Evolutionary conservation across 2,888 invertebrate species (phyloP), one percentile per base, ranked within the genome.

Genomic region (Vandiemenella viatica): DNA sequence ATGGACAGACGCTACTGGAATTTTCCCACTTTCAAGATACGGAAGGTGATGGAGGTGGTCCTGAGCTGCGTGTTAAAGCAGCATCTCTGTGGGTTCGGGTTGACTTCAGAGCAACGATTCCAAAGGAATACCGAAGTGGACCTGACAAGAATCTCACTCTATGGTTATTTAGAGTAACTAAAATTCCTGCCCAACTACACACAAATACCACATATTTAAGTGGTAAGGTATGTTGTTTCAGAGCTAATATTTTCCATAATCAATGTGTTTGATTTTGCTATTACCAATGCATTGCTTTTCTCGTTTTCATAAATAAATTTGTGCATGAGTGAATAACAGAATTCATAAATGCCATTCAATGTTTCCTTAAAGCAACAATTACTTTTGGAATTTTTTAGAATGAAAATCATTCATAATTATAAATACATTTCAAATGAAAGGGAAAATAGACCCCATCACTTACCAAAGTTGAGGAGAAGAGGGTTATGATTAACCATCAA

Each of bases 1-100:
- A 89, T 64, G 84, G 86, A 46, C 89, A 90, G 67, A 79, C 84
- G 50, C 71, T 90, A 59, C 74, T 91, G 58, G 88, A 90, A 67
- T 91, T 91, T 69, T 78, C 84, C 49, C 78, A 84, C 61, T 77
- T 79, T 55, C 73, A 74, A 56, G 78, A 79, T 50, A 59, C 57
- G 18, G 45, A 49, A 16, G 59, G 60, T 13, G 62, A 61, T 58
- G 62, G 60, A 58, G 68, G 69, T 45, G 64, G 64, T 50, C 71
- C 75, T 49, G 81, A 80, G 57, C 71, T 86, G 57, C 72, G 77
- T 56, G 84, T 90, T 57, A 79, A 80, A 57, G 78, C 80, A 55
- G 89, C 89, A 23, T 80, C 80, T 58, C 74, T 91, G 56, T 85
- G 89, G 80, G 76, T 79, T 53, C 72, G 76, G 58, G 73, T 89